Conservation (phyloP, 2,797 vertebrate species). For the Cyclopterus lumpus region DNA sequence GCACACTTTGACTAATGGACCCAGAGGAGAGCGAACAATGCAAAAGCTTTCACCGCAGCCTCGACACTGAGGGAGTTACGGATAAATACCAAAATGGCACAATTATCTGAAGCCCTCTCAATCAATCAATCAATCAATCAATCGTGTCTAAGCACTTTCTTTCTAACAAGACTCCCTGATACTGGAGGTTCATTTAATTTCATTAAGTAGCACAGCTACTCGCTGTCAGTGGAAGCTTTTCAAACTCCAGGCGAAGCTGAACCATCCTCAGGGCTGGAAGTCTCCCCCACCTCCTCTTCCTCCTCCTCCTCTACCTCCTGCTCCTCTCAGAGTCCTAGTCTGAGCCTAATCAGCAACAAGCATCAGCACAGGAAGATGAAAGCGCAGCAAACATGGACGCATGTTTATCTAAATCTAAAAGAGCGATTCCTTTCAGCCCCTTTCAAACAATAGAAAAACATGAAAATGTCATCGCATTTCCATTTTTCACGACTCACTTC, state of each 20-base stretch:
- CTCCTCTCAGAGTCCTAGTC: slow-evolving; percentile 47
- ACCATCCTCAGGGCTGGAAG: slow-evolving; percentile 60
- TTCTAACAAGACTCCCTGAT: slow-evolving; percentile 23
- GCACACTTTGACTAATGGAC: slow-evolving; percentile 12
- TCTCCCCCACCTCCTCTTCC: slow-evolving; percentile 45
- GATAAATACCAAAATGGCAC: slow-evolving; percentile 18
- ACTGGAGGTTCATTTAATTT: slow-evolving; percentile 54
- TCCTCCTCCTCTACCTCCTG: slow-evolving; percentile 41
- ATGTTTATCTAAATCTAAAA: slow-evolving; percentile 52
- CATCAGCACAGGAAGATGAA: slow-evolving; percentile 51
- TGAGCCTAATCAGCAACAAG: slow-evolving; percentile 59
- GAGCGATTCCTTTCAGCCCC: slow-evolving; percentile 15
- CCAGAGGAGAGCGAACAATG: background rate
- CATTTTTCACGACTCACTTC: slow-evolving; percentile 76
- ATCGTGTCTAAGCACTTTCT: slow-evolving; percentile 24
- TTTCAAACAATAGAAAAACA: slow-evolving; percentile 61
- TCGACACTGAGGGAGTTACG: background rate
- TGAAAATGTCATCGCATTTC: slow-evolving; percentile 69
- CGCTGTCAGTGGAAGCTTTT: slow-evolving; percentile 62
- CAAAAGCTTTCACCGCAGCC: slow-evolving; percentile 7
- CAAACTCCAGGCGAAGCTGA: slow-evolving; percentile 63
- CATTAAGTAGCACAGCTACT: slow-evolving; percentile 65
- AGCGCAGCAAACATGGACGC: slow-evolving; percentile 26
- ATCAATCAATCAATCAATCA: slow-evolving; percentile 28
- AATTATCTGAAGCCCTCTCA: slow-evolving; percentile 16